Evolutionary conservation across 1,140 invertebrate species (phyloP).

Genomic region (Euura saliciscinereae): DNA sequence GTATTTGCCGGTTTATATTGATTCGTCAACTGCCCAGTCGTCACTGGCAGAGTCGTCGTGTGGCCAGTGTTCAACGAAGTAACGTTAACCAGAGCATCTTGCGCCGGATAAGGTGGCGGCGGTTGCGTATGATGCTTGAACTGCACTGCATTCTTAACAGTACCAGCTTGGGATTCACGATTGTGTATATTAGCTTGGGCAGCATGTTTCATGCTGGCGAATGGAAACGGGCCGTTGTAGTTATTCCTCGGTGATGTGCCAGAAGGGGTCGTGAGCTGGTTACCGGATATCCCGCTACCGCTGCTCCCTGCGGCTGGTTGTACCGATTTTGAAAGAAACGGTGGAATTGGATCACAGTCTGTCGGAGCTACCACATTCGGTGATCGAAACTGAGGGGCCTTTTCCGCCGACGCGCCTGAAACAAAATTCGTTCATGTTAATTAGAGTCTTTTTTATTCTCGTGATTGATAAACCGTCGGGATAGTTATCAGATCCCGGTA

Average conservation of each 20-base stretch:
- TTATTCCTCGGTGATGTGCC: conserved; percentile 55
- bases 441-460: conserved; percentile 9
- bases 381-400: conserved; percentile 71
- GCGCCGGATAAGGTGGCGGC: conserved; percentile 57
- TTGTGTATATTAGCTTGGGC: conserved; percentile 64
- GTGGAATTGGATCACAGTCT: conserved; percentile 68
- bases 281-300: conserved; percentile 35
- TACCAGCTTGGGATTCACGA: conserved; percentile 50
- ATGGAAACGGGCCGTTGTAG: conserved; percentile 76
- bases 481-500: neutral
- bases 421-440: conserved; percentile 23
- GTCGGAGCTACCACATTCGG: conserved; percentile 84
- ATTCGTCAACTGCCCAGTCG: conserved; percentile 37
- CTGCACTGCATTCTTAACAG: conserved; percentile 56
- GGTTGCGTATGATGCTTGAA: conserved; percentile 56
- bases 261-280: conserved; percentile 38
- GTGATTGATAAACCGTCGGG: neutral
- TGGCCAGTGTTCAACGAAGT: conserved; percentile 42
- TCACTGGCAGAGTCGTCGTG: conserved; percentile 39
- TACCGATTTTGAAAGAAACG: conserved; percentile 53
- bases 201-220: conserved; percentile 89
- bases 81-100: conserved; percentile 43
- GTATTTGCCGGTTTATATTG: conserved; percentile 47
- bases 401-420: conserved; percentile 52
- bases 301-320: conserved; percentile 41